These are phyloP conservation scores for Popillia japonica DNA, from an alignment of 1,140 invertebrate genomes.

Conservation along the genomic window DNA sequence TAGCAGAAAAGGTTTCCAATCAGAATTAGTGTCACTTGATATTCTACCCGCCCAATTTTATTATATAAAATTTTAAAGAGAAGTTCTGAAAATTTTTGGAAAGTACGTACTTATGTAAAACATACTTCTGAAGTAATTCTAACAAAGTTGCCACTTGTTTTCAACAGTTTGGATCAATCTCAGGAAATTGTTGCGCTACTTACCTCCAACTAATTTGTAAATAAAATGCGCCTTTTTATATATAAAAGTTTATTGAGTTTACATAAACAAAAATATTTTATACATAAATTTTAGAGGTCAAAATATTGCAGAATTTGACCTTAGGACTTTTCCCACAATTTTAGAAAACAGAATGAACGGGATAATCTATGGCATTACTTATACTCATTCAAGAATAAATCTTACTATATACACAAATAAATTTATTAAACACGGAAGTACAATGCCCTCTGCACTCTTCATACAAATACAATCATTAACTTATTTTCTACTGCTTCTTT, in stretches of 20 bases:
- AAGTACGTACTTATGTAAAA: too few relatives aligned
- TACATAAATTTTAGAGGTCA: slow-evolving; percentile 31
- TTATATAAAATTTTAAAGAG: too few relatives aligned
- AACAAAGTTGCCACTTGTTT: too few relatives aligned
- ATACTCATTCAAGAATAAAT: slow-evolving; percentile 29
- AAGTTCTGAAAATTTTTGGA: too few relatives aligned
- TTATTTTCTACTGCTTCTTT: slow-evolving; percentile 34
- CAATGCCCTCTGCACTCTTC: slow-evolving; percentile 38
- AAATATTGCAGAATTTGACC: slow-evolving; percentile 2
- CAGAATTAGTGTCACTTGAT: too few relatives aligned
- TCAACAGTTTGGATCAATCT: too few relatives aligned
- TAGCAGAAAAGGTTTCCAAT: too few relatives aligned
- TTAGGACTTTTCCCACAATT: neutral
- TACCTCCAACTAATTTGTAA: neutral
- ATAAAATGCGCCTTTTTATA: neutral
- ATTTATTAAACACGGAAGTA: slow-evolving; percentile 40
- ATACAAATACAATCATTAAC: slow-evolving; percentile 38
- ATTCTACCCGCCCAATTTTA: too few relatives aligned
- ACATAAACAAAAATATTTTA: slow-evolving; percentile 32
- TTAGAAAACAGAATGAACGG: slow-evolving; percentile 12
- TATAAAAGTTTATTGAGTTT: slow-evolving; percentile 32
- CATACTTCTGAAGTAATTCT: too few relatives aligned
- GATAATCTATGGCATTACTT: slow-evolving; percentile 15
- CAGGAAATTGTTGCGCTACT: neutral
- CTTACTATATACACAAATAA: slow-evolving; percentile 39